Conservation (phyloP, 2,113 vertebrate species). For the Coregonus clupeaformis region DNA sequence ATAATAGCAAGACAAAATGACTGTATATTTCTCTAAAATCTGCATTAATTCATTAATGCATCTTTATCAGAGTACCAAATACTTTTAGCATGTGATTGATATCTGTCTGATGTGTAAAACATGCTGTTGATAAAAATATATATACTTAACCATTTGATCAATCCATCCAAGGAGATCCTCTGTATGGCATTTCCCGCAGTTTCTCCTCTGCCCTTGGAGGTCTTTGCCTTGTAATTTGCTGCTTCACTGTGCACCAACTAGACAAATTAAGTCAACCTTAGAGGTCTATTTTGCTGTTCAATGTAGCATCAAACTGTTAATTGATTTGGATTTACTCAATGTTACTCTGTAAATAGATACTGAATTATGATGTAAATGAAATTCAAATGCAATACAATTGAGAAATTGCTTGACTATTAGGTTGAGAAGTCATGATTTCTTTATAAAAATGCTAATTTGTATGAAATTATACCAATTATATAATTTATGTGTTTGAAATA, state of each 20-base stretch:
- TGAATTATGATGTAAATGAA: constrained; percentile 3
- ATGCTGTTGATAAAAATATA: neutral
- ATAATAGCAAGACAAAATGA: no score
- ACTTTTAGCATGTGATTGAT: neutral
- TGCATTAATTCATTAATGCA: neutral
- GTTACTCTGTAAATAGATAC: constrained; percentile 35
- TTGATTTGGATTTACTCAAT: constrained; percentile 65
- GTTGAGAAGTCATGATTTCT: neutral
- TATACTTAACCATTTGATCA: constrained; percentile 3
- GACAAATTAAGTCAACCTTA: constrained; percentile 59
- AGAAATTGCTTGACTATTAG: neutral
- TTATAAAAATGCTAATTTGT: neutral
- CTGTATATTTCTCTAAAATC: neutral
- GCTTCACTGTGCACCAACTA: constrained; percentile 62
- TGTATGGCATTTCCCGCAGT: constrained; percentile 52
- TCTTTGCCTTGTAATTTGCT: constrained; percentile 68
- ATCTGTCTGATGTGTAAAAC: neutral
- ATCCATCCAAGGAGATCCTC: constrained; percentile 26
- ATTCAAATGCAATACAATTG: neutral
- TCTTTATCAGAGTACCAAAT: neutral
- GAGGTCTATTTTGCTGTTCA: constrained; percentile 66
- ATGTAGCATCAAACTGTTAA: constrained; percentile 66
- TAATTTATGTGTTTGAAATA: neutral
- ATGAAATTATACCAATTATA: neutral
- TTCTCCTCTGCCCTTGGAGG: constrained; percentile 50